These are phyloP conservation scores for Acropternis orthonyx DNA, from an alignment of 2,797 vertebrate genomes.

Conservation along the genomic window DNA sequence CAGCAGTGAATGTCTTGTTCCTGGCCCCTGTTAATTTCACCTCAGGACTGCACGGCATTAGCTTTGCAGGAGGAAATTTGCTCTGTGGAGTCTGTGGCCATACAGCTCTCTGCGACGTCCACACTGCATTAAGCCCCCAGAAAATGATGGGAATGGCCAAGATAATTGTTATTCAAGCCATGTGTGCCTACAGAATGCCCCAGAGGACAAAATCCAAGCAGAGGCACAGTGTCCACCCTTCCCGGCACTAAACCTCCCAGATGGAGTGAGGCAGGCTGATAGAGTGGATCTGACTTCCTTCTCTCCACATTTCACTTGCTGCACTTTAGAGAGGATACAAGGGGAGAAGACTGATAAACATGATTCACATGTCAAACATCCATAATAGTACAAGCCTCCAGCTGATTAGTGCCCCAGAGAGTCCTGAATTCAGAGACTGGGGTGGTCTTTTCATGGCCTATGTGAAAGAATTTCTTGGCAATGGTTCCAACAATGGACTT, in stretches of 20 bases:
- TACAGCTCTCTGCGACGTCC: background rate
- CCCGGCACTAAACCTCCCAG: background rate
- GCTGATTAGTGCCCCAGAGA: background rate
- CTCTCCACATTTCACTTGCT: background rate
- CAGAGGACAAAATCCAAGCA: background rate
- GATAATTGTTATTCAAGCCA: background rate
- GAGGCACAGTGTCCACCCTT: background rate
- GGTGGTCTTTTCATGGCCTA: slow-evolving; percentile 40
- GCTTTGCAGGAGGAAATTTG: background rate
- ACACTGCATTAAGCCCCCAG: background rate
- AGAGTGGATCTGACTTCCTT: background rate
- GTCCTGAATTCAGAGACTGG: background rate
- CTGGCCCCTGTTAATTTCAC: background rate
- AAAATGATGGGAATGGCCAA: background rate
- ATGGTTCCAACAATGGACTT: background rate
- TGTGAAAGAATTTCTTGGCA: slow-evolving; percentile 58
- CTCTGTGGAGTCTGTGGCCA: background rate
- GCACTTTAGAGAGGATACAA: background rate
- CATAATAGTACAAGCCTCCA: background rate
- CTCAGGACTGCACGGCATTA: background rate
- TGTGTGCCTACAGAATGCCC: accelerated
- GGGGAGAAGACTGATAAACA: background rate
- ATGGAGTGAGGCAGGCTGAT: background rate
- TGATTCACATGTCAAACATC: background rate
- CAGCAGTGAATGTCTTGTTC: background rate